Evolutionary conservation across 1,140 invertebrate genomes (phyloP), one percentile per base, ranked within the genome.

Genomic region (Dendrolimus punctatus): DNA sequence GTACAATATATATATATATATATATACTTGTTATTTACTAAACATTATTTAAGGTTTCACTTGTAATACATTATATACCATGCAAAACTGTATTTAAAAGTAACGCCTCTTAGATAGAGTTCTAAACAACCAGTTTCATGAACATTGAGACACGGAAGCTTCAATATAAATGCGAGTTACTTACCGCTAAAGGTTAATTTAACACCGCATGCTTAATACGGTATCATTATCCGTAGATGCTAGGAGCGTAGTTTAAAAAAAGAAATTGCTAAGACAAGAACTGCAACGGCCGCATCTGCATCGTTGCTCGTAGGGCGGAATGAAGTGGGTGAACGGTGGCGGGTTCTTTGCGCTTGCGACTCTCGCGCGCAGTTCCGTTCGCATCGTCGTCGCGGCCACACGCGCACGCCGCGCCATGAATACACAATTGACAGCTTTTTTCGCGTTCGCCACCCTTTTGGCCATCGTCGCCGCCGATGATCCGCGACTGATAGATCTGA

Each of bases 331-430:
- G 71, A 79, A 54, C 67, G 72, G 73, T 69, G 68, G 76, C 64
- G 57, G 51, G 62, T 55, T 56, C 59, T 57, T 62, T 51, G 54
- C 51, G 62, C 67, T 58, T 47, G 49, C 45, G 60, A 68, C 71
- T 73, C 69, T 49, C 23, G 23, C 61, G 80, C 73, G 76, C 71
- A 80, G 80, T 84, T 71, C 72, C 83, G 75, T 71, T 79, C 68
- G 68, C 59, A 66, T 63, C 79, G 73, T 77, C 68, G 71, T 63
- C 77, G 79, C 80, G 79, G 76, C 71, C 69, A 74, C 78, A 82
- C 79, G 80, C 79, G 68, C 68, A 69, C 72, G 71, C 55, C 63
- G 73, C 76, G 76, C 67, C 55, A 80, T 82, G 76, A 73, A 69
- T 62, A 73, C 74, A 51, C 63, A 55, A 50, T 48, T 74, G 60